Conservation (phyloP, 2,797 vertebrate species). For the Eulemur albifrons region DNA sequence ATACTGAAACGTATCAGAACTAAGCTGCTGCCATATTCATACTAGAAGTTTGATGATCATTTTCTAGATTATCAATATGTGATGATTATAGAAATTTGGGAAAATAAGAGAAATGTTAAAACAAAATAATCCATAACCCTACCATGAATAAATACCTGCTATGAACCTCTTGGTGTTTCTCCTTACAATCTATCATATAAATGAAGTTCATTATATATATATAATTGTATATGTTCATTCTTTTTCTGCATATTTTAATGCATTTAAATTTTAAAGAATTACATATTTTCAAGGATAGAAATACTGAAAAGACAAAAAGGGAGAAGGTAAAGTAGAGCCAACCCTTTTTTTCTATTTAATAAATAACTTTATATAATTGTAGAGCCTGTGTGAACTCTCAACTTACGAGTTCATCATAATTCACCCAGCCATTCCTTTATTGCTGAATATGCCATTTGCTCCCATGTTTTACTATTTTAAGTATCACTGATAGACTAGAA, state of each 20-base stretch:
- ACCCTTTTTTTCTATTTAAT: background rate
- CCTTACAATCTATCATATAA: background rate
- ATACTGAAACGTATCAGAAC: background rate
- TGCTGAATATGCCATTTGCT: background rate
- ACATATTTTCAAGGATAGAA: background rate
- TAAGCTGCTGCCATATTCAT: background rate
- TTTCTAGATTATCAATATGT: background rate
- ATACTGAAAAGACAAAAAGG: background rate
- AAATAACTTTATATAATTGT: background rate
- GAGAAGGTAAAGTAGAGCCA: background rate
- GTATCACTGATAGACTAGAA: background rate
- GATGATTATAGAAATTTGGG: background rate
- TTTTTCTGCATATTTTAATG: slow-evolving; percentile 3
- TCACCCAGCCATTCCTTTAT: background rate
- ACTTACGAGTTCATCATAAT: background rate
- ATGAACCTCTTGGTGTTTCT: background rate
- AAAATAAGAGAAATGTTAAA: slow-evolving; percentile 17
- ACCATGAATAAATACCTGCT: background rate
- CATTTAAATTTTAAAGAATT: background rate
- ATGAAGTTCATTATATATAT: background rate
- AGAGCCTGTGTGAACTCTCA: background rate
- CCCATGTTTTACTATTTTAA: background rate
- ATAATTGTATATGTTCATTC: background rate
- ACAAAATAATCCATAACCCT: background rate
- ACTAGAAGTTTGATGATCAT: background rate